Evolutionary conservation across 2,797 vertebrate genomes (phyloP), one percentile per base, ranked within the genome.

Genomic region (Sebastes iracundus): DNA sequence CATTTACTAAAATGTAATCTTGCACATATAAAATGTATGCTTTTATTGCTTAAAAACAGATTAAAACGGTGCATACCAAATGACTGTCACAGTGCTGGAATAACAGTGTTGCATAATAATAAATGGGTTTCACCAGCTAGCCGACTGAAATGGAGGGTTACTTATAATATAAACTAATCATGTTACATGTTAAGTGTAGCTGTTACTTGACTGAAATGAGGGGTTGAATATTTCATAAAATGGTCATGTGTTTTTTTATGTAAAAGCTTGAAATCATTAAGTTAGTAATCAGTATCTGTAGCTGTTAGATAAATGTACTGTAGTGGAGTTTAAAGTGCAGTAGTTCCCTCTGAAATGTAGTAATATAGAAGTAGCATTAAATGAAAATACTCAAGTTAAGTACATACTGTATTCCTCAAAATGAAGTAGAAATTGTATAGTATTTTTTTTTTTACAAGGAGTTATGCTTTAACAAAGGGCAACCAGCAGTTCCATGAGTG

Each of bases 241-340:
- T 49, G 46, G 16, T 20, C 46, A 49, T 49, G 0, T 49, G 7
- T 20, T 49, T 18, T 49, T 20, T 0, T 0, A 38, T 38, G 35
- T 49, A 49, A 49, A 49, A 20, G 16, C 46, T 49, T 49, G 18
- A 49, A 52, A 28, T 28, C 28, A 28, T 28, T 28, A 28, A 28
- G 28, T 28, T 33, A n/a, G 42, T 46, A 46, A 46, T n/a, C 3
- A n/a, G 49, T n/a, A 52, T 1, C 18, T 0, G 18, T 9, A 10
- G 8, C 49, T 52, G 49, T 46, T 18, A 46, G 42, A 46, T 46
- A 46, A 18, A 46, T 46, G 14, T 38, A 38, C 11, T 38, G 35
- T 52, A n/a, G 49, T 52, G 20, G 20, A 52, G 49, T 52, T 0
- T 0, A 52, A n/a, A 20, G 13, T 52, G 8, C 49, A 52, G 2